These are phyloP conservation scores for Trachelipus rathkii DNA, from an alignment of 1,140 invertebrate genomes.

Conservation along the genomic window DNA sequence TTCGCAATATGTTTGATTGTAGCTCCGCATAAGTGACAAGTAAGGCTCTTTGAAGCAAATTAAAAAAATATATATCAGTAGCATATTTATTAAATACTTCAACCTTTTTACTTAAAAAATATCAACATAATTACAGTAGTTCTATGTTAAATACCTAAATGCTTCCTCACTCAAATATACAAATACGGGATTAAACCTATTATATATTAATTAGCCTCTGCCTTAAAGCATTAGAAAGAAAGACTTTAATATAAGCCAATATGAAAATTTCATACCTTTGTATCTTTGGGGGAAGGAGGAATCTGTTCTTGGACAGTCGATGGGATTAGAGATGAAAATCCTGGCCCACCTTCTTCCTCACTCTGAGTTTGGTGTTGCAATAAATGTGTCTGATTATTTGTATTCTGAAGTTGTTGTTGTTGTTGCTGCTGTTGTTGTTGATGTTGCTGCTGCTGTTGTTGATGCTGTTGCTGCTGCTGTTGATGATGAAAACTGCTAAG, in stretches of 20 bases:
- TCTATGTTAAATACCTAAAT: no score
- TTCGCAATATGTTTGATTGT: conserved; percentile 46
- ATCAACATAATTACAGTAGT: no score
- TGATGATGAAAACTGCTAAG: background rate
- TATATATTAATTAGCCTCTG: no score
- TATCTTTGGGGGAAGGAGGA: conserved; percentile 30
- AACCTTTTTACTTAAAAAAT: no score
- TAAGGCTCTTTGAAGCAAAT: conserved; percentile 36
- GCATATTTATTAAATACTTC: no score
- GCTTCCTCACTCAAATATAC: no score
- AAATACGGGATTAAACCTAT: no score
- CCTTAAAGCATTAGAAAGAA: no score
- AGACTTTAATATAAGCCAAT: no score
- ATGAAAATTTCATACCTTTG: conserved; percentile 3
- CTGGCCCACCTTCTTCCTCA: conserved; percentile 26
- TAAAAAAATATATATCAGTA: no score
- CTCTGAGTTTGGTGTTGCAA: conserved; percentile 12
- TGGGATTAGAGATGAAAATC: conserved; percentile 37
- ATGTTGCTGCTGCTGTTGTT: background rate
- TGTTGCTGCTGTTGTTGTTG: background rate
- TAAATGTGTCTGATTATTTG: background rate
- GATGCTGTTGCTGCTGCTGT: background rate
- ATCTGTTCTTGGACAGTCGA: conserved; percentile 38
- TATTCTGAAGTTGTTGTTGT: background rate
- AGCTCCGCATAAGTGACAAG: conserved; percentile 44